Conservation (phyloP, 2,113 vertebrate genomes). For the Aleadryas rufinucha region DNA sequence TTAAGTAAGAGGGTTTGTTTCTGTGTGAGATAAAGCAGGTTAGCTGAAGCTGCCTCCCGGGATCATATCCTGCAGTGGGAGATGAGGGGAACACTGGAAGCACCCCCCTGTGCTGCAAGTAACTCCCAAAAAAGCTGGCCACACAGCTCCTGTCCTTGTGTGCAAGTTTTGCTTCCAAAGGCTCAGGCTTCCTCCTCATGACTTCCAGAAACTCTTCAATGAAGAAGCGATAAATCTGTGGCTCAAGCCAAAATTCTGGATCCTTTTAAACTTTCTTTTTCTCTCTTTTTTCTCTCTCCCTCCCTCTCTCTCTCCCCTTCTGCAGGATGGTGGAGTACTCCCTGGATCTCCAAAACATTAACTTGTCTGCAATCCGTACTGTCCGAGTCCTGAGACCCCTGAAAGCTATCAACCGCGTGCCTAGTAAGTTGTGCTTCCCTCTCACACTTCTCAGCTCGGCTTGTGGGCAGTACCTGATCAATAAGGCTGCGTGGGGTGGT, state of each 20-base stretch:
- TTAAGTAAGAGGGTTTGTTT: not conserved
- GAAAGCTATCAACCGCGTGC: constrained; percentile 98
- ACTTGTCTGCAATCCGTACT: constrained; percentile 95
- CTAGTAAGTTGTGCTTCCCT: constrained; percentile 81
- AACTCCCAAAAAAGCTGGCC: not conserved
- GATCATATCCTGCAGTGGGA: not conserved
- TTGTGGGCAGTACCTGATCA: not conserved
- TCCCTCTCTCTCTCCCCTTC: constrained; percentile 21
- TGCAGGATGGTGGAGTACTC: constrained; percentile 97
- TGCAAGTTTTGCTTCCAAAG: not conserved
- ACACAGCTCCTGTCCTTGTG: accelerated
- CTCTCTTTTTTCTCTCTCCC: not conserved
- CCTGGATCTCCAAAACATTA: constrained; percentile 97
- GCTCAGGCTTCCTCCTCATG: not conserved
- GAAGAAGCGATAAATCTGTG: not conserved
- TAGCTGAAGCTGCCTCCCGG: not conserved
- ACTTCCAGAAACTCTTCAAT: not conserved
- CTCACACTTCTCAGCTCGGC: not conserved
- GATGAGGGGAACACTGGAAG: not conserved
- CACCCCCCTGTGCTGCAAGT: not conserved
- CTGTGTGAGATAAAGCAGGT: not conserved
- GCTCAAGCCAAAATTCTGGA: not conserved
- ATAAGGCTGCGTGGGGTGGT: not conserved
- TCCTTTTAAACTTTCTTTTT: not conserved
- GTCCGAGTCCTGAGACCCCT: constrained; percentile 94